Conservation (phyloP, 2,888 invertebrate genomes). For the Lasioglossum figueresi region DNA sequence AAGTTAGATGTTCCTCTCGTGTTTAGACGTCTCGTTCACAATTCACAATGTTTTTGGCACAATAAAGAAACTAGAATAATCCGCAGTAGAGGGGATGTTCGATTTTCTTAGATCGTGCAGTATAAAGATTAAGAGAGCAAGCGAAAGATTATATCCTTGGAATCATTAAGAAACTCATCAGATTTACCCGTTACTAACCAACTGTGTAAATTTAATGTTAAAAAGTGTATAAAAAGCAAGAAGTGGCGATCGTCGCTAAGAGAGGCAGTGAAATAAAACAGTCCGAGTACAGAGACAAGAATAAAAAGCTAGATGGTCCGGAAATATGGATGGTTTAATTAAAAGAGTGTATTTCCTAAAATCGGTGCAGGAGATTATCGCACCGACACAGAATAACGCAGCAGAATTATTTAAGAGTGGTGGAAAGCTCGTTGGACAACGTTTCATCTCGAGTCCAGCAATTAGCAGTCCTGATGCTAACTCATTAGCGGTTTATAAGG, state of each 20-base stretch:
- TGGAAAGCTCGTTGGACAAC: conserved; percentile 34
- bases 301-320: not conserved
- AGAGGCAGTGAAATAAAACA: not conserved
- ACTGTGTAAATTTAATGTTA: not conserved
- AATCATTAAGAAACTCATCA: no score
- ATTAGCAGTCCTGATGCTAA: conserved; percentile 63
- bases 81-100: no score
- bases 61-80: not conserved
- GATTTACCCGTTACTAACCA: no score
- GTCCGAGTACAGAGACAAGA: not conserved
- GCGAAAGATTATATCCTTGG: no score
- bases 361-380: not conserved
- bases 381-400: not conserved
- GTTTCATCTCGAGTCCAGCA: conserved; percentile 54
- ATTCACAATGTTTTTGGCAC: not conserved
- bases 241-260: not conserved
- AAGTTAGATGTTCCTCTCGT: not conserved
- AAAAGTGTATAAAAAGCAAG: not conserved
- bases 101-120: no score
- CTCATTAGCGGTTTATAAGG: conserved; percentile 71
- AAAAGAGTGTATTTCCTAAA: not conserved
- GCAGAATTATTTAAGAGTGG: conserved; percentile 20
- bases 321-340: not conserved
- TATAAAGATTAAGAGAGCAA: no score
- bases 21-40: not conserved